Base-by-base conservation (phyloP, 1,140 invertebrate genomes). In the Idris sp. region DNA sequence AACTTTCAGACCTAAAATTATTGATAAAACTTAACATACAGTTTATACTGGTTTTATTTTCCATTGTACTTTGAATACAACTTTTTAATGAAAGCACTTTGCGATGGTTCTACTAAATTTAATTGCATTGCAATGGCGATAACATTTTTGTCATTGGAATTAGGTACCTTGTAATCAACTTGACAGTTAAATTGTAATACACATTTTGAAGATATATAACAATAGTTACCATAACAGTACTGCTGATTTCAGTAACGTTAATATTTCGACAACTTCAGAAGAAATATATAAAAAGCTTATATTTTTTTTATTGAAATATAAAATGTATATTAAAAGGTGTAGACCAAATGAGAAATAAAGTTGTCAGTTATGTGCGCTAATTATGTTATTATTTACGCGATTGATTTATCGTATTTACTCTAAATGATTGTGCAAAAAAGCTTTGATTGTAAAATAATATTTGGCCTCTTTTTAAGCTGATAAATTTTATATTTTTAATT, bases 81-180 rank as follows among this genome's bases (percentile, higher is more conserved):
- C 19, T 22, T 22, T 22, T 43, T 30, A 31, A 22, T 15, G 11
- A 44, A 65, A 53, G 43, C 38, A 41, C n/a, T 49, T 56, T 16
- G 16, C 46, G 40, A 67, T 26, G 53, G 59, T 61, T 28, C 33
- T 77, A 75, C 65, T 80, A 79, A 49, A 71, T 31, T 78, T 78
- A 81, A 82, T 83, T 84, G 83, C 82, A 84, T 83, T 84, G 81
- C 59, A 84, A 81, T 83, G 81, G 78, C 77, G 61, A n/a, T 79
- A 67, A 74, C 59, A 48, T 71, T 61, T 53, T 14, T 54, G 40
- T 65, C n/a, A 36, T 15, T 65, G 25, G 43, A 51, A 62, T 49
- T 38, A 40, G 22, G 14, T 8, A 33, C 22, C 8, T 59, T 14
- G 36, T 33, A 38, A 36, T 14, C 11, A 41, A 22, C 19, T 9